Evolutionary conservation across 1,140 invertebrate species (phyloP).

Genomic region (Zaprionus capensis): DNA sequence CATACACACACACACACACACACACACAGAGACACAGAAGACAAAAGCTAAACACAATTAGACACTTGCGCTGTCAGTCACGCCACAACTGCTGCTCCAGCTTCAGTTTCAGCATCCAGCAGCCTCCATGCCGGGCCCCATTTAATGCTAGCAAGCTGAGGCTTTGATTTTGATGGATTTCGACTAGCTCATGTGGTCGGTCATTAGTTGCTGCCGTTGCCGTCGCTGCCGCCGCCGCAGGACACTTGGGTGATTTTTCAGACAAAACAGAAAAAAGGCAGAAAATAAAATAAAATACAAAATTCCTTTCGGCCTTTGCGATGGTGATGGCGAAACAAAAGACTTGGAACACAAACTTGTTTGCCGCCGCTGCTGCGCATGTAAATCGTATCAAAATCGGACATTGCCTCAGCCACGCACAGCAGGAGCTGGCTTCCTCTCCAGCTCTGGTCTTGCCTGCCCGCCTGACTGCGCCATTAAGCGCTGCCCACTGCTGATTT

Average conservation of each 20-base stretch:
- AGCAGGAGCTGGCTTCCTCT: constrained; percentile 50
- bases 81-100: constrained; percentile 34
- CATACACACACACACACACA: constrained; percentile 20
- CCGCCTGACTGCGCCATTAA: constrained; percentile 59
- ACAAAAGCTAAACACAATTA: constrained; percentile 68
- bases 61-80: constrained; percentile 75
- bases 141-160: constrained; percentile 45
- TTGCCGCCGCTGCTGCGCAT: constrained; percentile 30
- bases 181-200: constrained; percentile 37
- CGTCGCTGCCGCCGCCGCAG: constrained; percentile 21
- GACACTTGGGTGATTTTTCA: constrained; percentile 61
- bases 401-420: constrained; percentile 50
- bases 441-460: not conserved
- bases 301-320: constrained; percentile 43
- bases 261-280: constrained; percentile 14
- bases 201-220: constrained; percentile 34
- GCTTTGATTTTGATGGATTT: constrained; percentile 69
- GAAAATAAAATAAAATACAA: not conserved
- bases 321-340: constrained; percentile 46
- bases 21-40: constrained; percentile 39
- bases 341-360: constrained; percentile 60
- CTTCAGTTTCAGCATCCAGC: constrained; percentile 1
- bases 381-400: constrained; percentile 60
- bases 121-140: constrained; percentile 4
- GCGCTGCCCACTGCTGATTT: constrained; percentile 63